Evolutionary conservation across 2,888 invertebrate genomes (phyloP).

Genomic region (Eurytoma adleriae): DNA sequence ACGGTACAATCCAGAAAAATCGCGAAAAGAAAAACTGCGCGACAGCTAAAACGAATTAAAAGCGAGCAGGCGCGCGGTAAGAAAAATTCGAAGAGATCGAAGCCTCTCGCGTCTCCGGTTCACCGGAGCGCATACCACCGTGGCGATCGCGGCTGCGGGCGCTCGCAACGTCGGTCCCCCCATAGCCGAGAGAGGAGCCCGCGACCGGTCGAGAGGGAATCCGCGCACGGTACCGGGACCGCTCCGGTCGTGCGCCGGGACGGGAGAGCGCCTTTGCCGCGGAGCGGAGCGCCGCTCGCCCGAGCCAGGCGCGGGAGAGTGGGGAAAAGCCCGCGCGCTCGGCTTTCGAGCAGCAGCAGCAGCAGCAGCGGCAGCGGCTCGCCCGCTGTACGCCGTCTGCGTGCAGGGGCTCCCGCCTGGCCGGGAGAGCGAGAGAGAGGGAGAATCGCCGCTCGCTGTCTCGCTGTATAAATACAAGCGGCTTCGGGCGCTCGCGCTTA

Average conservation of each 20-base stretch:
- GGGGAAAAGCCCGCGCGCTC: conserved; percentile 37
- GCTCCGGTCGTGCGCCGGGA: neutral
- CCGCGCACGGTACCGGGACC: neutral
- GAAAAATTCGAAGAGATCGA: too few relatives aligned
- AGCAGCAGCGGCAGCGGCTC: neutral
- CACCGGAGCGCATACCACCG: neutral
- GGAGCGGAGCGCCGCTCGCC: neutral
- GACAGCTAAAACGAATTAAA: too few relatives aligned
- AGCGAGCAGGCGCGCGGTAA: too few relatives aligned
- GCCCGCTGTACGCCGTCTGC: neutral
- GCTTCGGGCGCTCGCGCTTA: conserved; percentile 69
- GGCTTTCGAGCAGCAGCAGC: conserved; percentile 18
- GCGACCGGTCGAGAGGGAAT: neutral
- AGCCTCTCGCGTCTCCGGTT: too few relatives aligned
- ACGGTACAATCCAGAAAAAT: too few relatives aligned
- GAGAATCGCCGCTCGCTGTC: conserved; percentile 59
- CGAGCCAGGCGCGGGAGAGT: conserved; percentile 4
- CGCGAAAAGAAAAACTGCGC: too few relatives aligned
- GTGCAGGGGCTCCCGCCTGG: neutral
- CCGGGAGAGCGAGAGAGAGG: conserved; percentile 52
- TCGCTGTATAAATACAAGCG: conserved; percentile 73
- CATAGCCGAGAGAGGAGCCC: too few relatives aligned
- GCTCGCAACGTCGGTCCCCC: neutral
- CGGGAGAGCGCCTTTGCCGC: neutral
- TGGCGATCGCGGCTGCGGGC: neutral